A percentile compares a stretch with the other conserved stretches of the same genome.
phyloP scores from a whole-genome alignment of 2,888 invertebrate genomes.

The Pecten maximus region DNA sequence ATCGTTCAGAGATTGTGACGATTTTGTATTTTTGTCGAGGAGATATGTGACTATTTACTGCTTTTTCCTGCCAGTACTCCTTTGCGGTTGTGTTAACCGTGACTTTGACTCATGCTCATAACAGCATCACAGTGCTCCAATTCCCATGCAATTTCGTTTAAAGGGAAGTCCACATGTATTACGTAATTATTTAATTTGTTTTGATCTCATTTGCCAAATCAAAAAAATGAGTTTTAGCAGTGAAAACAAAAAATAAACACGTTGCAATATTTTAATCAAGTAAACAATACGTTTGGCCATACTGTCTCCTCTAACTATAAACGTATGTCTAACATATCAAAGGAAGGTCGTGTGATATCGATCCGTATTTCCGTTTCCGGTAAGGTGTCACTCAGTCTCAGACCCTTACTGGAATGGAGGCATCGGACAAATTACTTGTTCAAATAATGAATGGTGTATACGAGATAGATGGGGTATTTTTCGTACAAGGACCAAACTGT shows the following conservation, averaged over 20 bases:
- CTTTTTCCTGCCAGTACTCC: not conserved
- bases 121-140: not conserved
- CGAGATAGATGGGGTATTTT: not conserved
- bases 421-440: not conserved
- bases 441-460: not conserved
- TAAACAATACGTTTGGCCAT: not conserved
- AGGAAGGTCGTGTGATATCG: not conserved
- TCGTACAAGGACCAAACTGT: conserved; percentile 28
- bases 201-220: conserved; percentile 4
- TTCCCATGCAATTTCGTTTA: not conserved
- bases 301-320: not conserved
- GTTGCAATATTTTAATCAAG: conserved; percentile 2
- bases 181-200: not conserved
- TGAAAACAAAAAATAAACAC: not conserved
- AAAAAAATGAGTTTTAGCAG: conserved; percentile 8
- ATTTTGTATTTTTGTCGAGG: not conserved
- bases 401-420: not conserved
- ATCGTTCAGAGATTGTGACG: not conserved
- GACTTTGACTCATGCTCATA: not conserved
- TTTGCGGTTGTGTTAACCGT: not conserved
- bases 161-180: not conserved
- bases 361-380: not conserved
- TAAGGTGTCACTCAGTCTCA: not conserved
- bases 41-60: not conserved
- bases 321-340: conserved; percentile 8